Evolutionary conservation across 2,888 invertebrate species (phyloP), one percentile per base, ranked within the genome.

Genomic region (Mesochorus sp.): DNA sequence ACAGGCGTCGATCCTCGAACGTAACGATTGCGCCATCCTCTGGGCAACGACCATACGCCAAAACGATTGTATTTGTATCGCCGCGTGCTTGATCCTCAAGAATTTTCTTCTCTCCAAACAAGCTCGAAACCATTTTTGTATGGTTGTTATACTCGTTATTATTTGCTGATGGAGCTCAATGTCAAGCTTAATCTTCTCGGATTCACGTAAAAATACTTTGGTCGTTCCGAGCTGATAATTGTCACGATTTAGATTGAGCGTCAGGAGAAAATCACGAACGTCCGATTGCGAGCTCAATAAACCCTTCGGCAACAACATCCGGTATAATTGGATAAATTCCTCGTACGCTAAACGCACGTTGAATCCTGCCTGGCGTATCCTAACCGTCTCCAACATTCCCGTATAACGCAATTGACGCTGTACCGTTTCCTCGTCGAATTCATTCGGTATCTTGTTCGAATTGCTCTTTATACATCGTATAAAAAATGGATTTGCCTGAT

Each of bases 401-500:
- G 98, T 98, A 91, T 99, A 99, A 6, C 98, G 93, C 74, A 99
- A 92, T 89, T 97, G 96, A 61, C 98, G 93, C 86, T 98, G 95
- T 5, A 98, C 98, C 0, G 98, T 97, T 80, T 97, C 97, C 86
- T 98, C 97, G 90, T 98, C 97, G 91, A 98, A 98, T 82, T 95
- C 95, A 89, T 97, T 97, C 0, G 98, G 95, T 80, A 96, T 95
- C 93, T 98, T 98, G 83, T 97, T 96, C 75, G 96, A 95, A 91
- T 99, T 99, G 66, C 98, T 98, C 92, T 98, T 98, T 90, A 99
- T 98, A 91, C 99, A 99, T 78, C 99, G 92, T 77, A 96, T 95
- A 89, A 96, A 96, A 91, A 95, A 96, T 5, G 96, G 96, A 90
- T 96, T 95, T 1, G 96, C 96, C 88, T 97, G 96, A 90, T 97